These are phyloP conservation scores for Pygoscelis antarcticus DNA, from an alignment of 2,113 vertebrate species.

Conservation along the genomic window DNA sequence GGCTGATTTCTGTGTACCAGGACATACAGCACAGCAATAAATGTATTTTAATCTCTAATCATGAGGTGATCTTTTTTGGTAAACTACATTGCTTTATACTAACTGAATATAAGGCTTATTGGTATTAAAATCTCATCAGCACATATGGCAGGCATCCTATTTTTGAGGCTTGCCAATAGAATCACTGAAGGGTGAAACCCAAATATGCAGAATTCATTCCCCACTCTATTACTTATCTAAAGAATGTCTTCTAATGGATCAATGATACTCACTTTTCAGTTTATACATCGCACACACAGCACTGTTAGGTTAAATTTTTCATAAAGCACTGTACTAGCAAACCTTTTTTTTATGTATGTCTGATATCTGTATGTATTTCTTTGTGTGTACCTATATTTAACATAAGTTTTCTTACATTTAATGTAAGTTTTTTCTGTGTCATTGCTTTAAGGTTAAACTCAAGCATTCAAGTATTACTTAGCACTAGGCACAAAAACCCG, in stretches of 20 bases:
- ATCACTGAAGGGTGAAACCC: neutral
- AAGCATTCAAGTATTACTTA: neutral
- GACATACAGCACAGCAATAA: neutral
- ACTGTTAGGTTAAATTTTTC: neutral
- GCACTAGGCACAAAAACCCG: neutral
- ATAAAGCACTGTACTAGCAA: neutral
- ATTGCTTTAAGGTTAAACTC: neutral
- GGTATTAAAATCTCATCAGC: neutral
- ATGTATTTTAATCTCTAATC: neutral
- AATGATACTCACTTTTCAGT: neutral
- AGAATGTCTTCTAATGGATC: neutral
- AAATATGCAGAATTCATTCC: neutral
- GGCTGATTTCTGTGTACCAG: neutral
- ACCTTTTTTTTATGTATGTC: rapidly evolving
- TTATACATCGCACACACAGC: neutral
- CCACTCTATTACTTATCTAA: neutral
- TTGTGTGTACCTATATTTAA: neutral
- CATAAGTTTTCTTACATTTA: neutral
- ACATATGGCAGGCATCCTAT: neutral
- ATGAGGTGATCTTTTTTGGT: neutral
- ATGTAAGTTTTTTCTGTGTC: neutral
- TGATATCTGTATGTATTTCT: neutral
- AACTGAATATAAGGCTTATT: neutral
- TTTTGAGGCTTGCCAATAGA: neutral
- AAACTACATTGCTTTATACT: neutral